Evolutionary conservation across 2,113 vertebrate species (phyloP).

Genomic region (Uria lomvia): DNA sequence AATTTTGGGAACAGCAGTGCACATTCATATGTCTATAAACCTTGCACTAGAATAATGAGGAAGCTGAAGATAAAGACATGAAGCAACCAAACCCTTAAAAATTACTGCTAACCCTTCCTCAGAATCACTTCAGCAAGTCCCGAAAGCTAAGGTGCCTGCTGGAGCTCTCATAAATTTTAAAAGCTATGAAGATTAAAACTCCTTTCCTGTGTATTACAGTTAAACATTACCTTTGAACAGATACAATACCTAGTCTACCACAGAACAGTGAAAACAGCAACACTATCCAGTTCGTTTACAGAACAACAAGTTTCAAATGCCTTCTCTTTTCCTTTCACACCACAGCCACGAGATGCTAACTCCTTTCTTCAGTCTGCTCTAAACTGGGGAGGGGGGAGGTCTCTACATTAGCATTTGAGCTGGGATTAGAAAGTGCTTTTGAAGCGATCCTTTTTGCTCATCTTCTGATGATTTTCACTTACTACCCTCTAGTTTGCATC

Average conservation of each 20-base stretch:
- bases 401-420: background rate
- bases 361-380: background rate
- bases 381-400: background rate
- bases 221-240: background rate
- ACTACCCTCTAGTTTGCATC: background rate
- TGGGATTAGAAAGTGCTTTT: background rate
- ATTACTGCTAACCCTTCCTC: background rate
- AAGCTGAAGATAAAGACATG: background rate
- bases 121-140: background rate
- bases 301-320: background rate
- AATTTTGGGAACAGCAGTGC: background rate
- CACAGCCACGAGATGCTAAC: accelerated
- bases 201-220: background rate
- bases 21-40: background rate
- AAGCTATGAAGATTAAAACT: background rate
- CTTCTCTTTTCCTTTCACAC: background rate
- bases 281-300: background rate
- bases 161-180: background rate
- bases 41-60: background rate
- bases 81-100: background rate
- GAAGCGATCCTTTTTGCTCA: background rate
- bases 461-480: background rate
- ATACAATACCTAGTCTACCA: background rate
- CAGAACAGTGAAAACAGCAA: background rate
- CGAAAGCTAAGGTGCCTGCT: background rate